Base-by-base conservation (phyloP, 1,140 invertebrate species). In the Camponotus pennsylvanicus region DNA sequence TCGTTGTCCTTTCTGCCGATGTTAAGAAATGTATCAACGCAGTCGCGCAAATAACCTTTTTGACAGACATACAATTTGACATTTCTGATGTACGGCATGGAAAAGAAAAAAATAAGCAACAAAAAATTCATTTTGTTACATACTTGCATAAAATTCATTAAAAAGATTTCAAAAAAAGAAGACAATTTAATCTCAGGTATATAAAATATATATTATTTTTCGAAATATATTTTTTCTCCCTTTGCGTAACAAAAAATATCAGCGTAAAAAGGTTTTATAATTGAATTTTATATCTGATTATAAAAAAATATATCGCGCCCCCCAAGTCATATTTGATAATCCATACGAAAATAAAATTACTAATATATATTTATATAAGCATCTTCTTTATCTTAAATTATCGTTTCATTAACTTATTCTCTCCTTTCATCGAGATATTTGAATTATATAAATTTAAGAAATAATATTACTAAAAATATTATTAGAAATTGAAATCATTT, bases 61-160 rank as follows among this genome's bases (percentile, higher is more conserved):
- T 37, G 13, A 83, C 27, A 49, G 13, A n/a, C 5, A 4, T 8
- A 37, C 21, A 11, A 1, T 4, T 75, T 75, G 40, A 83, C 79
- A 73, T 83, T 83, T 83, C 27, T 2, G 18, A 0, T 32, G 27
- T 40, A 15, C 0, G 13, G 34, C 13, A 82, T 32, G 11, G 8
- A 2, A 82, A 63, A 45, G 59, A 37, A 75, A 63, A 15, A 57
- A 70, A 73, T 61, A 59, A 52, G 1, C 2, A 8, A 45, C 11
- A 3, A 13, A 83, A 83, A 61, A 32, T 83, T 73, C 2, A 71
- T 13, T 37, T 61, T 42, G 27, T 34, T 45, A 73, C 73, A 61
- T 37, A 42, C 4, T 37, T 34, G 27, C 6, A 34, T 70, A 32
- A 45, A 61, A 83, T 4, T 45, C 6, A 82, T 9, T 9, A 27